phyloP scores from a whole-genome alignment of 2,113 vertebrate species.

The Rhynchomys soricoides region DNA sequence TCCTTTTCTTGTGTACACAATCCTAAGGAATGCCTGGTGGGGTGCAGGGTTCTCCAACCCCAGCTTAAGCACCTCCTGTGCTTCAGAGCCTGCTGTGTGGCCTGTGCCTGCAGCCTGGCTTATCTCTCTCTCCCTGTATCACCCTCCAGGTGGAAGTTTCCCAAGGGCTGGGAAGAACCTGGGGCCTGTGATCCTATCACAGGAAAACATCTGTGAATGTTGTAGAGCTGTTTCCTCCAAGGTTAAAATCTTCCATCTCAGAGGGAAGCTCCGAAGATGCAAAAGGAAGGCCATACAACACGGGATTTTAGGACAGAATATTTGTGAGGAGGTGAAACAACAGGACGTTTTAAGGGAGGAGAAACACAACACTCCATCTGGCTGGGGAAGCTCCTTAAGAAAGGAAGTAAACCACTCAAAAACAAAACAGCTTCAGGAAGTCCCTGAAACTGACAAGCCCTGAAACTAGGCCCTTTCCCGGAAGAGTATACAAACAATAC shows the following conservation, averaged over 20 bases:
- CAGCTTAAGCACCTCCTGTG: rapidly evolving
- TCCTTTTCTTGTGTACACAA: rapidly evolving
- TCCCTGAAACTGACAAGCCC: background rate
- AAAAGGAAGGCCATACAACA: background rate
- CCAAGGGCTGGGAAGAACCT: background rate
- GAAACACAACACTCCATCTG: background rate
- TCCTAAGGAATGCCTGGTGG: rapidly evolving
- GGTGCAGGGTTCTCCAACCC: rapidly evolving
- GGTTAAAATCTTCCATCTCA: background rate
- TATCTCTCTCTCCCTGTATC: background rate
- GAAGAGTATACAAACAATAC: background rate
- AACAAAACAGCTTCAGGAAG: background rate
- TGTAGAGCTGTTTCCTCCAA: background rate
- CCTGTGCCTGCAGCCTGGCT: background rate
- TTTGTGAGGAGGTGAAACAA: background rate
- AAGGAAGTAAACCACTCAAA: background rate
- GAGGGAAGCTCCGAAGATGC: too few relatives aligned
- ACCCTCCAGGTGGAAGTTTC: background rate
- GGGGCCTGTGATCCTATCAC: background rate
- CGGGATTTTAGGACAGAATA: background rate
- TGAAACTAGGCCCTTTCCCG: too few relatives aligned
- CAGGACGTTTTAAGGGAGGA: background rate
- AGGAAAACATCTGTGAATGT: background rate
- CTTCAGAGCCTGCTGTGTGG: background rate
- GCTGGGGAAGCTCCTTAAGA: background rate